phyloP scores from a whole-genome alignment of 2,797 vertebrate species.

The Microcaecilia unicolor region DNA sequence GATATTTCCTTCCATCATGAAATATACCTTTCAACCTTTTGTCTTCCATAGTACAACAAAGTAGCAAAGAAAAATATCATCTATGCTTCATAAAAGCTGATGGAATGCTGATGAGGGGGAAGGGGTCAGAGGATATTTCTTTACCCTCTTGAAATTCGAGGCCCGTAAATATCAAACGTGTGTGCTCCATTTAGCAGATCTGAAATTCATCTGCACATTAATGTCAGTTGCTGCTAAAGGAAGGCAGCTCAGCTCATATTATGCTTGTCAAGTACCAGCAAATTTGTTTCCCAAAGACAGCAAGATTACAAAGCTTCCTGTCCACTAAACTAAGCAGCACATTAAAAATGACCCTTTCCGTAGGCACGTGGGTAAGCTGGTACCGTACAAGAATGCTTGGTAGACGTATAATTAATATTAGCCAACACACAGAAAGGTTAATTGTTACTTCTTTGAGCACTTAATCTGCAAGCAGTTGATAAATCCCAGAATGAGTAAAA shows the following conservation, averaged over 20 bases:
- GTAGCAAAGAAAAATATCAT: too few species aligned
- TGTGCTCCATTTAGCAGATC: constrained; percentile 30
- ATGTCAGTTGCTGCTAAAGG: constrained; percentile 25
- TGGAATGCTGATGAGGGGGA: too few species aligned
- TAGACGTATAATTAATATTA: constrained; percentile 49
- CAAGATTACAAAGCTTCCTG: constrained; percentile 29
- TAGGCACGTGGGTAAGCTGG: constrained; percentile 1
- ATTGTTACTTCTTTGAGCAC: constrained; percentile 50
- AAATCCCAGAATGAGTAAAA: constrained; percentile 50
- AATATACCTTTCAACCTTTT: too few species aligned
- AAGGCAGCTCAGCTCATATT: constrained; percentile 25
- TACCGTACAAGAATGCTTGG: constrained; percentile 17
- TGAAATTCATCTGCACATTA: constrained; percentile 33
- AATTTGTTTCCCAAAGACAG: constrained; percentile 40
- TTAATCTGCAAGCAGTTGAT: constrained; percentile 51
- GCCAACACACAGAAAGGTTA: constrained; percentile 43
- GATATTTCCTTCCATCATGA: too few species aligned
- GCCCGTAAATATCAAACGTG: constrained; percentile 22
- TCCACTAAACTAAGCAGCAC: constrained; percentile 26
- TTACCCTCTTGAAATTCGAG: constrained; percentile 24
- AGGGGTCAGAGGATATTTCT: too few species aligned
- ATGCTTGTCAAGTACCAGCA: constrained; percentile 40
- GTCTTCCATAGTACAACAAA: too few species aligned
- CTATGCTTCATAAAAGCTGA: too few species aligned
- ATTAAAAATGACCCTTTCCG: constrained; percentile 31